A percentile compares a stretch with the other conserved stretches of the same genome.
Conservation (phyloP, 1,140 invertebrate species). For the Drosophila mayri region DNA sequence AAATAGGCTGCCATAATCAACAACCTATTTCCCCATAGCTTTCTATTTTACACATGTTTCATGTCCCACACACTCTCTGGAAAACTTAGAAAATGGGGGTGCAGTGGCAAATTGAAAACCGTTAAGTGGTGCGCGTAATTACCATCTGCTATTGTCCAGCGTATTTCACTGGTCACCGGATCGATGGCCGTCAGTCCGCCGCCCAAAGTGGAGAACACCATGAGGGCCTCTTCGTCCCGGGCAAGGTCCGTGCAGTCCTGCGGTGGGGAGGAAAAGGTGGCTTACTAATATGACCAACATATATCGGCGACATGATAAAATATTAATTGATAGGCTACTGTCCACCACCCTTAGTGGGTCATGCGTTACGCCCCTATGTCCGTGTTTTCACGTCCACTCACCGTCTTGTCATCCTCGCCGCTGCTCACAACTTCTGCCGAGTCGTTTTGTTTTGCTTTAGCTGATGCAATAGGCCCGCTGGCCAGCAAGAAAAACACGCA, state of each 20-base stretch:
- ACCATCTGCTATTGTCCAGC: slow-evolving; percentile 97
- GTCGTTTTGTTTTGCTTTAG: slow-evolving; percentile 58
- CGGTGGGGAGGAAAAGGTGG: slow-evolving; percentile 2
- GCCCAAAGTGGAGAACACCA: slow-evolving; percentile 96
- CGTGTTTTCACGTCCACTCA: slow-evolving; percentile 19
- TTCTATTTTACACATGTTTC: slow-evolving; percentile 16
- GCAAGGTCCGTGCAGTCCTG: slow-evolving; percentile 89
- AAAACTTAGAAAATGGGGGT: slow-evolving; percentile 19
- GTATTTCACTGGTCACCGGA: slow-evolving; percentile 91
- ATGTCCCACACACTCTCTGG: slow-evolving; percentile 8
- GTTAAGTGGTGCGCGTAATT: slow-evolving; percentile 73
- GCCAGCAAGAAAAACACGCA: slow-evolving; percentile 74
- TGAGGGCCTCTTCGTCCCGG: slow-evolving; percentile 89
- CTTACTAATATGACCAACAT: slow-evolving; percentile 47
- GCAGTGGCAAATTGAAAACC: not conserved
- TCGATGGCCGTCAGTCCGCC: slow-evolving; percentile 95
- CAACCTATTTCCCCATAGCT: not conserved
- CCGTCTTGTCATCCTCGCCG: slow-evolving; percentile 59
- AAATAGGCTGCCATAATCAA: not conserved
- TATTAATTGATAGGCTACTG: slow-evolving; percentile 27
- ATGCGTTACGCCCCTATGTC: slow-evolving; percentile 5
- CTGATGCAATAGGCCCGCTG: slow-evolving; percentile 79
- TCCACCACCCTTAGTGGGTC: slow-evolving; percentile 34
- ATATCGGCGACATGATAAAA: slow-evolving; percentile 37
- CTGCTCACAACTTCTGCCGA: slow-evolving; percentile 77